Conservation (phyloP, 2,113 vertebrate genomes). For the Scomber scombrus region DNA sequence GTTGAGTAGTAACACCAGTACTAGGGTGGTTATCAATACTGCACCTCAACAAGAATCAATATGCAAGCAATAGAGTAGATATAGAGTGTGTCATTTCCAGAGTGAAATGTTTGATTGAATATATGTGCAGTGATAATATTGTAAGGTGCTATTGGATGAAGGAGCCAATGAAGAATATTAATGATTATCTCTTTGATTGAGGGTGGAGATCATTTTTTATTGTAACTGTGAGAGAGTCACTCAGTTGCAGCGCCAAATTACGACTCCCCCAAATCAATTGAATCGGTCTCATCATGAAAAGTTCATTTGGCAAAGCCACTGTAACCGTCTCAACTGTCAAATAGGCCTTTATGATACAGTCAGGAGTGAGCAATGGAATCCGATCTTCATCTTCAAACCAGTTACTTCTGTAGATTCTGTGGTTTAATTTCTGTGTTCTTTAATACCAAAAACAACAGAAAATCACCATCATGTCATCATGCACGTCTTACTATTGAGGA, state of each 20-base stretch:
- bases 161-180: constrained; percentile 29
- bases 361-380: constrained; percentile 2
- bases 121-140: constrained; percentile 2
- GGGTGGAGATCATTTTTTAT: constrained; percentile 33
- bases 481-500: too few species aligned
- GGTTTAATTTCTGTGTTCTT: neutral
- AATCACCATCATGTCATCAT: too few species aligned
- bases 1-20: neutral
- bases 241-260: constrained; percentile 24
- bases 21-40: too few species aligned
- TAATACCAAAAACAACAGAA: neutral
- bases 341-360: constrained; percentile 39
- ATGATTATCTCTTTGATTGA: constrained; percentile 44
- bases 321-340: constrained; percentile 14
- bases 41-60: neutral
- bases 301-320: constrained; percentile 41
- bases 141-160: constrained; percentile 23
- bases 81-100: constrained; percentile 2
- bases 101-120: constrained; percentile 24
- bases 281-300: constrained; percentile 51
- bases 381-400: neutral
- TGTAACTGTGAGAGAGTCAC: constrained; percentile 9
- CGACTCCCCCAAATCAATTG: constrained; percentile 35
- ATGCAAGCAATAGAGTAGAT: neutral
- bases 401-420: neutral